Base-by-base conservation (phyloP, 1,140 invertebrate species). In the Zaprionus tsacasi region DNA sequence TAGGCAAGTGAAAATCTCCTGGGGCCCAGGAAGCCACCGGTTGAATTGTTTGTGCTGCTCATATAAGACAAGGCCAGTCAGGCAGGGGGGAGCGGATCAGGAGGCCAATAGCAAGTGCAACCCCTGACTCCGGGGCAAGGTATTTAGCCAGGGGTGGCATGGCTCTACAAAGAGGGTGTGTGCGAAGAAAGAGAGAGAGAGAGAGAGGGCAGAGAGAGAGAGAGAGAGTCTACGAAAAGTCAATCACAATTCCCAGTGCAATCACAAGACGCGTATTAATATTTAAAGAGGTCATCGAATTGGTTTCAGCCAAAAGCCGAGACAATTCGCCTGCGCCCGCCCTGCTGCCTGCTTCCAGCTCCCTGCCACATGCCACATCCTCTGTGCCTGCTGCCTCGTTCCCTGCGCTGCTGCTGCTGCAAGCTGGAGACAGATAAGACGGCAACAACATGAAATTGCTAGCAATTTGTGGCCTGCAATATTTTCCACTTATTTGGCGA, bases 211-310 rank as follows among this genome's bases (percentile, higher is more conserved):
- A n/a, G n/a, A n/a, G 27, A 15, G 63, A 60, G 43, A 27, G 38
- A 69, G 61, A 61, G 64, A 63, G 81, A 50, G 77, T 89, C 85
- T 83, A 88, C 40, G 40, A 85, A 90, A 89, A 89, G 85, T 90
- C 85, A 89, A 89, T 89, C 85, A 90, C 86, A 90, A 89, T 89
- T 89, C 85, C 85, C 85, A 89, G 78, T 81, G 86, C 85, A 89
- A 89, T 89, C 85, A 89, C 76, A 79, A 88, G 69, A 77, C 78
- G 85, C 81, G 86, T 81, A 89, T 89, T 89, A 89, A 89, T 89
- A 89, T 89, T 89, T 89, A 89, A 89, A 90, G 81, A 90, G 85
- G 81, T 85, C 85, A 89, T 89, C 85, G 85, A 90, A 89, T 90
- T 90, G 85, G 61, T 85, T 89, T 74, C 52, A 64, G 21, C 50